A percentile compares a stretch with the other conserved stretches of the same genome.
These are phyloP conservation scores for Caenorhabditis sp. DNA, from an alignment of 2,888 invertebrate species.

Conservation along the genomic window DNA sequence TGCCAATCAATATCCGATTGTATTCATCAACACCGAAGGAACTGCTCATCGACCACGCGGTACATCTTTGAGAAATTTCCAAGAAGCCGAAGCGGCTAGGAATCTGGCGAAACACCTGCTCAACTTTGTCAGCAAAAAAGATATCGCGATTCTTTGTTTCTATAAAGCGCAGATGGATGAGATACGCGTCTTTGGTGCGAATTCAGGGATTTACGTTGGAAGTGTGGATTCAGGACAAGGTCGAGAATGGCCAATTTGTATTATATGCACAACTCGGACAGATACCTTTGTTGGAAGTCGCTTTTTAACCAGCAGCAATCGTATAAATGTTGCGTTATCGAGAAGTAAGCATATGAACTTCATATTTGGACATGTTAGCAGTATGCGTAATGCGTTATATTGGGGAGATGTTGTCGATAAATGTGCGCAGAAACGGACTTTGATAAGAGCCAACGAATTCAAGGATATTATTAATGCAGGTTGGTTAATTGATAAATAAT, in stretches of 20 bases:
- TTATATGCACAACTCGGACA: background rate
- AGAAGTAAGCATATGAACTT: background rate
- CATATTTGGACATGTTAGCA: background rate
- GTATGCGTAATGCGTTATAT: background rate
- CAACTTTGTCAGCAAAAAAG: background rate
- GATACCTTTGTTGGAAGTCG: background rate
- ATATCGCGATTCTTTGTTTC: background rate
- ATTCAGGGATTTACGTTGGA: background rate
- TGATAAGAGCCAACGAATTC: background rate
- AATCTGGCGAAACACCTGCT: background rate
- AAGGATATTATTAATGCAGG: background rate
- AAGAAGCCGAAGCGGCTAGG: background rate
- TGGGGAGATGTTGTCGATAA: background rate
- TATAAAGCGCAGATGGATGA: background rate
- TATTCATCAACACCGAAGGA: background rate
- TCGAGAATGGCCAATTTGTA: background rate
- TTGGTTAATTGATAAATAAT: background rate
- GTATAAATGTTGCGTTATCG: background rate
- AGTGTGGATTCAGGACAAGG: background rate
- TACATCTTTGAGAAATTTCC: background rate
- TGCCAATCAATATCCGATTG: background rate
- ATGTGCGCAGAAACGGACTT: background rate
- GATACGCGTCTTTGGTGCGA: background rate
- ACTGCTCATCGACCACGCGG: background rate
- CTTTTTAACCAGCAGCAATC: background rate